Base-by-base conservation (phyloP, 2,888 invertebrate genomes). In the Cataglyphis cursor region DNA sequence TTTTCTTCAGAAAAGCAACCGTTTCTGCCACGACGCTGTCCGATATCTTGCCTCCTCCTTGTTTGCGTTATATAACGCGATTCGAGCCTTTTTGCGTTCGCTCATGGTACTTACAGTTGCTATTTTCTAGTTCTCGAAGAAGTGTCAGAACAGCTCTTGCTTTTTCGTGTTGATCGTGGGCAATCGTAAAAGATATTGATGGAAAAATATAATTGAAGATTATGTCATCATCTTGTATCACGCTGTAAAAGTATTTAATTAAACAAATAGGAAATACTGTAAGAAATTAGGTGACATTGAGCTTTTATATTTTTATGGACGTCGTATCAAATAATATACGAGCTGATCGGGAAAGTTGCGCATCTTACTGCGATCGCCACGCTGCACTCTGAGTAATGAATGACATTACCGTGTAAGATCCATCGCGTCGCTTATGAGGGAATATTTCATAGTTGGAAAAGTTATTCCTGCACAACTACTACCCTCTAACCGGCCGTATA, bases 381-480 rank as follows among this genome's bases (percentile, higher is more conserved):
- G 72, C 81, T 31, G 9, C 80, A 70, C 28, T 76, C 28, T 31
- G 62, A 83, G 82, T 90, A 92, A 92, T 88, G 89, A 91, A 91
- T 86, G 89, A 81, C 85, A 87, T 92, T 89, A 89, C 80, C 81
- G 76, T 57, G 75, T 87, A 83, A 84, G 89, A 86, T 75, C 84
- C 85, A 86, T 84, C 89, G 83, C 81, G 87, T 83, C 89, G 90
- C 87, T 91, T 90, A 89, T 83, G 88, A 86, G 89, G 85, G 85
- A 87, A 92, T 92, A 92, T 92, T 92, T 92, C 88, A 92, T 92
- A 88, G 90, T 91, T 87, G 86, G 81, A 87, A 85, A 92, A 92
- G 89, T 92, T 91, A 86, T 80, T 51, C 65, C 80, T 54, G 48
- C 51, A n/a, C 66, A 66, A 66, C 65, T 64, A 76, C 65, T 83